phyloP scores from a whole-genome alignment of 2,888 invertebrate genomes.

The Protodeltote pygarga region DNA sequence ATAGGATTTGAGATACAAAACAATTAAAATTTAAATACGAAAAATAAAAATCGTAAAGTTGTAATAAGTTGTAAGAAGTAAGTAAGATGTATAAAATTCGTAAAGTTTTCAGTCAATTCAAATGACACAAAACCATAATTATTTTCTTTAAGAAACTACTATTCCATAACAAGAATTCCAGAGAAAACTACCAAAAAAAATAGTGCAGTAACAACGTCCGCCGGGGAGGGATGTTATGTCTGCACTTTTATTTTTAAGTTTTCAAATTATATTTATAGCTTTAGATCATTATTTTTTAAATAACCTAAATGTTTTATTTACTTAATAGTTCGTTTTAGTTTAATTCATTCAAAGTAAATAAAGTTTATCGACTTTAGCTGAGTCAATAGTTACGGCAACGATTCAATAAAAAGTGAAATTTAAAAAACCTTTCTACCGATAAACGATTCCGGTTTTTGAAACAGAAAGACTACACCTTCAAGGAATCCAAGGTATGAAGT shows the following conservation, averaged over 20 bases:
- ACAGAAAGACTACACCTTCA: slow-evolving; percentile 13
- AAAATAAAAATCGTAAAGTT: no score
- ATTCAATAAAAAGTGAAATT: slow-evolving; percentile 39
- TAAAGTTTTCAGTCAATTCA: no score
- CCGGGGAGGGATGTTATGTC: slow-evolving; percentile 50
- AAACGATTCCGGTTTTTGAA: slow-evolving; percentile 33
- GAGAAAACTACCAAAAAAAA: slow-evolving; percentile 44
- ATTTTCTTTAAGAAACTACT: not conserved
- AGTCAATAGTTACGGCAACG: slow-evolving; percentile 23
- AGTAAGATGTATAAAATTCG: no score
- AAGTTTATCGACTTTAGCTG: slow-evolving; percentile 33
- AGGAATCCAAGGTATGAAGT: slow-evolving; percentile 45
- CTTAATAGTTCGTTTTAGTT: slow-evolving; percentile 17
- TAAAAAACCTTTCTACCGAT: slow-evolving; percentile 34
- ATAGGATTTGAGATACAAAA: not conserved
- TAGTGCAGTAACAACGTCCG: slow-evolving; percentile 59
- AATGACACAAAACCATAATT: no score
- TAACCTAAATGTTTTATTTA: slow-evolving; percentile 19
- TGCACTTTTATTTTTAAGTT: slow-evolving; percentile 56
- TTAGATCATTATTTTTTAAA: slow-evolving; percentile 25
- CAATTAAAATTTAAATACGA: not conserved
- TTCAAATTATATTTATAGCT: slow-evolving; percentile 39
- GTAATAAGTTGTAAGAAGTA: no score
- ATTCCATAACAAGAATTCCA: slow-evolving; percentile 10
- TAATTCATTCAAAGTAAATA: not conserved